Base-by-base conservation (phyloP, 2,113 vertebrate species). In the Chunga burmeisteri region DNA sequence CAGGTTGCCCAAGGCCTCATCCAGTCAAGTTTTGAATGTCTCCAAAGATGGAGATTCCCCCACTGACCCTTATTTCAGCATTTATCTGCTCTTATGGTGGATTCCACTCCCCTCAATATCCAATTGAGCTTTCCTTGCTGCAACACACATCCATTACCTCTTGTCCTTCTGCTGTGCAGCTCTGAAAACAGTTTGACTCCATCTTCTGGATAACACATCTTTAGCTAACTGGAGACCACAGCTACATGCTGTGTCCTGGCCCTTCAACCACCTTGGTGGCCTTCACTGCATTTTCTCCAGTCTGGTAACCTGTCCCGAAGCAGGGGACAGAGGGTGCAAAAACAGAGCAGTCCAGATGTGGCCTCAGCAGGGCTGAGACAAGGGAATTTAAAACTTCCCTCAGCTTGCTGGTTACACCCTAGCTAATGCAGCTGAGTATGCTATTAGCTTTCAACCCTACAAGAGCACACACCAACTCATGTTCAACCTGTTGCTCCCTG, bases 401-500 rank as follows among this genome's bases (percentile, higher is more conserved):
- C 32, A 36, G 22, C 4, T 32, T 65, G 49, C 80, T 58, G 29
- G 53, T 18, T 68, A 27, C 36, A 16, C 20, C 38, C 53, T 17
- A 56, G 32, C 42, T 63, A 55, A 84, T 2, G 2, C 73, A 70
- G 73, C 22, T 49, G 29, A 9, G 42, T 17, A 20, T 18, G 29
- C 63, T 25, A 13, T 44, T 18, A 34, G 40, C 23, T 14, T 65
- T 65, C 63, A 78, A 27, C 32, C 42, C 20, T 49, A 14, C 49
- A n/a, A 65, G 20, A 59, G 53, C 25, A 63, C 30, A 21, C 29
- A 42, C 1, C 1, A 0, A 44, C 40, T 23, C 40, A 26, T 0
- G 11, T 38, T 78, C 47, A 59, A 55, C 0, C 0, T 16, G 9
- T 18, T 53, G 16, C 47, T 44, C 16, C 44, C 11, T 3, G 3